Conservation (phyloP, 2,113 vertebrate species). For the Poeciliopsis turrubarensis region DNA sequence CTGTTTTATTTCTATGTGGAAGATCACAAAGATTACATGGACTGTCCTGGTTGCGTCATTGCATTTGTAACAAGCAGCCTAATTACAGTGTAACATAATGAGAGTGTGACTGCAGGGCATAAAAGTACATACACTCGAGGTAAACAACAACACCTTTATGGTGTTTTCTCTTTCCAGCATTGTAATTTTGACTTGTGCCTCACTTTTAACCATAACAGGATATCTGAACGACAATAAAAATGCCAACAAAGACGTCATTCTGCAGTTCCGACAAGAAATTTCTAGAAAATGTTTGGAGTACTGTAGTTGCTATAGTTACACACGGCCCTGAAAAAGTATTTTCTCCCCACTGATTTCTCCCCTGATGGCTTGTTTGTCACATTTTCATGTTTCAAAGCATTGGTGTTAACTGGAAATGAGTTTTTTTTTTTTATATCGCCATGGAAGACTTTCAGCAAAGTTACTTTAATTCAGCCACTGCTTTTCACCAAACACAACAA, state of each 20-base stretch:
- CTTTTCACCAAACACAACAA: too few relatives aligned
- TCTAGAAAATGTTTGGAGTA: neutral
- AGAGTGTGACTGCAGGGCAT: slow-evolving; percentile 5
- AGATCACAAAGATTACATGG: slow-evolving; percentile 35
- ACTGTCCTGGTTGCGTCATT: slow-evolving; percentile 30
- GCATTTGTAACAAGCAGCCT: slow-evolving; percentile 30
- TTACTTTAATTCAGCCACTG: too few relatives aligned
- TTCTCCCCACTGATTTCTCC: too few relatives aligned
- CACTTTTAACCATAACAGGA: neutral
- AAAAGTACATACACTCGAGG: neutral
- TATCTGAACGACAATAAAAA: neutral
- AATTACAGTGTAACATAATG: slow-evolving; percentile 8
- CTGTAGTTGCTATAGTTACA: neutral
- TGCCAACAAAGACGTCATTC: neutral
- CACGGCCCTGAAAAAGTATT: too few relatives aligned
- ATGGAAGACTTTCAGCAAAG: too few relatives aligned
- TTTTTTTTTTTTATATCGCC: too few relatives aligned
- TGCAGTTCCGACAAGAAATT: neutral
- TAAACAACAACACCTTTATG: slow-evolving; percentile 1
- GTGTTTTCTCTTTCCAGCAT: neutral
- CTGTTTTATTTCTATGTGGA: slow-evolving; percentile 25
- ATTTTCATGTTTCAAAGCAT: too few relatives aligned
- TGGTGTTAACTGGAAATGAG: too few relatives aligned
- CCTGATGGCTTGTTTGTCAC: too few relatives aligned
- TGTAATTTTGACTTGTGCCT: neutral